Percentiles rank a stretch among this genome's conserved stretches.
phyloP scores from a whole-genome alignment of 2,888 invertebrate species.

The Leptopilina myrica region DNA sequence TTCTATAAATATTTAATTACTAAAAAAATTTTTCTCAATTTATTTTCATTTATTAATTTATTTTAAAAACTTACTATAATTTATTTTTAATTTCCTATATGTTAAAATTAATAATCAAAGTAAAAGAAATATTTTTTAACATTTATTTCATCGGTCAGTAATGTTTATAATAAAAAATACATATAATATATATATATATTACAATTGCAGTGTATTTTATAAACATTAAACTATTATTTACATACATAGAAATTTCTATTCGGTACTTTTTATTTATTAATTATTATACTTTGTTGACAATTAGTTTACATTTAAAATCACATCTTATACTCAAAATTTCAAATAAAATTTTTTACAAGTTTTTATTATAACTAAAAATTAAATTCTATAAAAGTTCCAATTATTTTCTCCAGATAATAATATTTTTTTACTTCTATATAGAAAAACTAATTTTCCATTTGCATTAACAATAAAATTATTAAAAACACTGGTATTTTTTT shows the following conservation, averaged over 20 bases:
- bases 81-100: too few relatives aligned
- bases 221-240: neutral
- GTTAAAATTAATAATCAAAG: too few relatives aligned
- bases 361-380: neutral
- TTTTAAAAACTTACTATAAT: too few relatives aligned
- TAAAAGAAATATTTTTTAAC: neutral
- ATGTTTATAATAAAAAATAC: neutral
- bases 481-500: conserved; percentile 19
- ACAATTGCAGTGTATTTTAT: neutral
- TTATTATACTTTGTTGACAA: neutral
- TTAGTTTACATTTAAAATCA: neutral
- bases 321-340: neutral
- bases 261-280: too few relatives aligned
- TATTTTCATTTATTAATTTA: too few relatives aligned
- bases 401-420: neutral
- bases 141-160: neutral
- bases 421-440: neutral
- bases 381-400: neutral
- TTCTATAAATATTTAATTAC: too few relatives aligned
- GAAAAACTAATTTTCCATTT: neutral
- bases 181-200: neutral
- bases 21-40: too few relatives aligned
- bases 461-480: neutral
- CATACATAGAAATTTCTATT: neutral
- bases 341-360: neutral